Conservation (phyloP, 2,113 vertebrate genomes). For the Apus apus region DNA sequence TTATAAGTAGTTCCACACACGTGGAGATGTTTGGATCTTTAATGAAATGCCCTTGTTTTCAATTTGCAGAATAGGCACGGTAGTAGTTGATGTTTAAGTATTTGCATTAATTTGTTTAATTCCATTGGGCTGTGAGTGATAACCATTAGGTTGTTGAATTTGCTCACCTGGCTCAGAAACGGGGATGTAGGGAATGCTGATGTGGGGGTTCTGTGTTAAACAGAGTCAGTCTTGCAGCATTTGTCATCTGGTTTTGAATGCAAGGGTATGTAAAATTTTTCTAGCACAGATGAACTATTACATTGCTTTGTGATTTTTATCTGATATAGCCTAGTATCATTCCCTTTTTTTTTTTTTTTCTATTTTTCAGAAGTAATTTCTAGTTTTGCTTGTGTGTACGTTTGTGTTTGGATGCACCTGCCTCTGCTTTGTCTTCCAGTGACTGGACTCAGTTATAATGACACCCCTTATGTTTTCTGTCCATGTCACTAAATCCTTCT, state of each 20-base stretch:
- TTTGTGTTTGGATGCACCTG: background rate
- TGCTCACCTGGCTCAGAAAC: background rate
- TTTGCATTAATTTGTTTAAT: background rate
- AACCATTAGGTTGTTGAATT: background rate
- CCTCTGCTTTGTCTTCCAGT: background rate
- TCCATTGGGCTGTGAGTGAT: background rate
- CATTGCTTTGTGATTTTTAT: background rate
- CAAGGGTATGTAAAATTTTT: background rate
- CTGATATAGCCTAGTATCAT: background rate
- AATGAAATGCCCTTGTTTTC: background rate
- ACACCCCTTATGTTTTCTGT: background rate
- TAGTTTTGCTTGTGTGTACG: accelerated
- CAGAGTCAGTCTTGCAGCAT: background rate
- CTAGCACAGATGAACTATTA: background rate
- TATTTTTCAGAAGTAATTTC: background rate
- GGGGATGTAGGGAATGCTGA: background rate
- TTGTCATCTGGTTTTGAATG: background rate
- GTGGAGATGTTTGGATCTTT: background rate
- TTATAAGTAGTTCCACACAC: background rate
- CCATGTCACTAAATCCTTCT: background rate
- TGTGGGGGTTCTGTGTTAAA: background rate
- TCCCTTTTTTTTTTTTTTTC: background rate
- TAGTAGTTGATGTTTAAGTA: background rate
- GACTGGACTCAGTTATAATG: background rate
- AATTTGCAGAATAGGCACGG: background rate